Evolutionary conservation across 2,888 invertebrate genomes (phyloP), one percentile per base, ranked within the genome.

Genomic region (Bunonema sp.): DNA sequence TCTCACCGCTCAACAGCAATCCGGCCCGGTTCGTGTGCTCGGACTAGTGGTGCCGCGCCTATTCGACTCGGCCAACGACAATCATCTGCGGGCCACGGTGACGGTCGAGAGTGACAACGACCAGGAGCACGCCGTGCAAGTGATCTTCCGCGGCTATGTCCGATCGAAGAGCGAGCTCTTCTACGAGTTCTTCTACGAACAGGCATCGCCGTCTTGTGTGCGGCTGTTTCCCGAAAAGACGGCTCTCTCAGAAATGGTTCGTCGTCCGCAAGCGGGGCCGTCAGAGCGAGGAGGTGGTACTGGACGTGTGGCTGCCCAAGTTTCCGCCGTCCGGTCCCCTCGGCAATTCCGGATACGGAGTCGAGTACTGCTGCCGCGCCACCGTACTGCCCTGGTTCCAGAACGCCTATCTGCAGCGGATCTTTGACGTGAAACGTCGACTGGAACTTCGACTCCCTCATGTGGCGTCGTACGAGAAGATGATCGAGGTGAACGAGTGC

Each of bases 181-280:
- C 0, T 57, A 52, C 32, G 58, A 58, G 32, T 58, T 58, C 31
- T 44, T 58, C 10, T 52, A 57, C 41, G 58, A 58, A 28, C 55
- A 57, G 39, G 45, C 46, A 16, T 54, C 52, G 54, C 29, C n/a
- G n/a, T n/a, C n/a, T n/a, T n/a, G n/a, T n/a, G n/a, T n/a, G n/a
- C n/a, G n/a, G n/a, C n/a, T n/a, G n/a, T n/a, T n/a, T n/a, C n/a
- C n/a, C n/a, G n/a, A n/a, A n/a, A n/a, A n/a, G n/a, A n/a, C n/a
- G n/a, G n/a, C n/a, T n/a, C n/a, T n/a, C n/a, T n/a, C n/a, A n/a
- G n/a, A n/a, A n/a, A n/a, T n/a, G n/a, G n/a, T n/a, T n/a, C n/a
- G n/a, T n/a, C n/a, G n/a, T 10, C 44, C 47, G 18, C 33, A 45
- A 19, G 47, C 42, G 12, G 7, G 39, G 40, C 3, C 16, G 30